Base-by-base conservation (phyloP, 1,140 invertebrate genomes). In the Calliopsis andreniformis region DNA sequence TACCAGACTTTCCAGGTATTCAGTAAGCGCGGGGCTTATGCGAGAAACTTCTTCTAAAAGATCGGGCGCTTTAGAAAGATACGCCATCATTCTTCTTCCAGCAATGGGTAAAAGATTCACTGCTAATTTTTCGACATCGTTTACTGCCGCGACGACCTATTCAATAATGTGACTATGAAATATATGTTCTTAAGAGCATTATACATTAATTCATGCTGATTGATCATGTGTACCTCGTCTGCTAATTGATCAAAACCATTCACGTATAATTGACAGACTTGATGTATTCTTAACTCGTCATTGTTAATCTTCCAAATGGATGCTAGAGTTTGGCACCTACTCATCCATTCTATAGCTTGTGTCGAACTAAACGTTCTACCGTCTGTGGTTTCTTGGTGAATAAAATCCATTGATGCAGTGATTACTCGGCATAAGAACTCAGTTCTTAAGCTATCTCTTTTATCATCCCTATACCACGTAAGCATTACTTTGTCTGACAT, bases 291-390 rank as follows among this genome's bases (percentile, higher is more conserved):
- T 43, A 98, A 90, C 78, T 94, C 93, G 84, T 97, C 96, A 23
- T 93, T 92, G 87, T 97, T 95, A 39, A 98, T 89, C 71, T 95
- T 94, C 97, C 98, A 98, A 61, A 96, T 94, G 49, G 94, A 93
- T 0, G 96, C 96, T 28, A 98, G 89, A 23, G 92, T 93, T 53
- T 95, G 91, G 73, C 96, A 94, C 84, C 95, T 94, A 84, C 94
- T 90, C 91, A 96, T 95, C 94, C 96, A 97, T 8, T 89, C 81
- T 28, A 93, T 86, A 76, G 94, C 94, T 78, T 96, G 94, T 2
- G 89, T 89, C 51, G 93, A 93, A 83, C 94, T 94, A 43, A 93
- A 83, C 82, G 86, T 89, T 68, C 92, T 86, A 42, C 88, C 87
- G 68, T 93, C 90, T 28, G 92, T 90, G 42, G 94, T 94, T 78